These are phyloP conservation scores for Papilio xuthus DNA, from an alignment of 1,140 invertebrate genomes.

Conservation along the genomic window DNA sequence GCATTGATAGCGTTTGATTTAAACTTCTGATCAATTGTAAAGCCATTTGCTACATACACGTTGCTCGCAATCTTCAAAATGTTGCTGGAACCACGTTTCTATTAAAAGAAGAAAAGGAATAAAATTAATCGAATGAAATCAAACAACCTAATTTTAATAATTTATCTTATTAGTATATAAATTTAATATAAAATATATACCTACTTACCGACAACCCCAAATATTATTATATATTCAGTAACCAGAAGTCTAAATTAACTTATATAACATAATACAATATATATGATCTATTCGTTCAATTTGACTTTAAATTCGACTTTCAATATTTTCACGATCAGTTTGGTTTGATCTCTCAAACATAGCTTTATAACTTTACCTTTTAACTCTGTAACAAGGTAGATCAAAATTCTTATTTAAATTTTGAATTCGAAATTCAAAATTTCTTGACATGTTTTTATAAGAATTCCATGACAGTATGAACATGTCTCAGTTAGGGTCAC, in stretches of 20 bases:
- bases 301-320: neutral
- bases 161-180: too few relatives aligned
- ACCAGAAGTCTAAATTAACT: too few relatives aligned
- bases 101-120: conserved; percentile 45
- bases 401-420: too few relatives aligned
- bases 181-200: too few relatives aligned
- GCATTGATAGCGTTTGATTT: conserved; percentile 55
- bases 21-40: conserved; percentile 58
- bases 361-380: too few relatives aligned
- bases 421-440: too few relatives aligned
- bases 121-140: neutral
- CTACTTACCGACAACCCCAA: too few relatives aligned
- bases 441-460: neutral
- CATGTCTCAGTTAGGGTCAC: neutral
- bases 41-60: conserved; percentile 57
- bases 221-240: too few relatives aligned
- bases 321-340: neutral
- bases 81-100: conserved; percentile 65
- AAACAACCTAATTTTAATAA: too few relatives aligned
- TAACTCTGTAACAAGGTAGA: too few relatives aligned
- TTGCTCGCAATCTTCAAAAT: conserved; percentile 63
- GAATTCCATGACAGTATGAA: neutral
- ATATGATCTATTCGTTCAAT: neutral
- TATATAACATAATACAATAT: too few relatives aligned
- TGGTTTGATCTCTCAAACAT: too few relatives aligned